Base-by-base conservation (phyloP, 2,797 vertebrate species). In the Helarctos malayanus region DNA sequence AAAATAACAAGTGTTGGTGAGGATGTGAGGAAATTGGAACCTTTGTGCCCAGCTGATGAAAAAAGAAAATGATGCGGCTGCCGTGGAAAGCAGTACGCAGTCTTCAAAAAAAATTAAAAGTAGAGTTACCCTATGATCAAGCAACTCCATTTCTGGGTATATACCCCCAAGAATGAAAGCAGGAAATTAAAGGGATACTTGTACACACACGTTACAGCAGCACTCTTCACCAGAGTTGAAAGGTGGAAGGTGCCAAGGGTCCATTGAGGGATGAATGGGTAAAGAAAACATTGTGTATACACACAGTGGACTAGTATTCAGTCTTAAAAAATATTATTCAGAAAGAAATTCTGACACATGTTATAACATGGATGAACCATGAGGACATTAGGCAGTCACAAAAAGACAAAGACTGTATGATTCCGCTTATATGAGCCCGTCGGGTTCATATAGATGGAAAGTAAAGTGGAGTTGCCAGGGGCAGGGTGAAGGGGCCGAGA, bases 101-200 rank as follows among this genome's bases (percentile, higher is more conserved):
- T 41, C 45, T 96, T 78, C 45, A 87, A 93, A 90, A 93, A 90
- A 91, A 91, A 45, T 27, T 56, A 21, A 94, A 88, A 75, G 57
- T 32, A 57, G 57, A 61, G 63, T 78, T 54, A 65, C 18, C 8
- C 12, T 73, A 18, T 57, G 18, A 91, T 52, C 2, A 5, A 69
- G 32, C 25, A 61, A n/a, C 61, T 87, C 59, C 3, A 19, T 27
- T 83, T 95, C 4, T 52, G 14, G 5, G 0, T 59, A 75, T 78
- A 52, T 47, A 80, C 32, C 0, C 1, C 41, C 47, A 79, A 14
- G 3, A 75, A 35, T 65, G 65, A 69, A 94, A 65, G 5, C 29
- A 21, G 5, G 25, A 13, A 73, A 52, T 94, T 82, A 68, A 86
- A 45, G 61, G 59, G 47, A 35, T 29, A 65, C 61, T 27, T 83